Conservation (phyloP, 1,140 invertebrate genomes). For the Drosophila ercepeae region DNA sequence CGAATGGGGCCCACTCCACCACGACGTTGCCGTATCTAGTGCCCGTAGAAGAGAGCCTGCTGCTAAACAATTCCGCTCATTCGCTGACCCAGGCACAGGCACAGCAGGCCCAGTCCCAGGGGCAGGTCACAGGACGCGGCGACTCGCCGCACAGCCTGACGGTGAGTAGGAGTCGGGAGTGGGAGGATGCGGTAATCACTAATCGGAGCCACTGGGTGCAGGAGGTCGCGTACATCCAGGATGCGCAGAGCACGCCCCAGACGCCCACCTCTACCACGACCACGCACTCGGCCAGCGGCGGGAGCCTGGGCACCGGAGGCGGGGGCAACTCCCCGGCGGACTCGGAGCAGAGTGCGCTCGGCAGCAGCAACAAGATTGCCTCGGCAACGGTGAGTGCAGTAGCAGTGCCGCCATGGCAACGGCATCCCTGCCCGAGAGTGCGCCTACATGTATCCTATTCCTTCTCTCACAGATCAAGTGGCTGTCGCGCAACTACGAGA, state of each 20-base stretch:
- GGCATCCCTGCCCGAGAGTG: constrained; percentile 24
- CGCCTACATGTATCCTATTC: constrained; percentile 18
- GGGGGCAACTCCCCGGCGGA: constrained; percentile 84
- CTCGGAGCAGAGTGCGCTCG: constrained; percentile 86
- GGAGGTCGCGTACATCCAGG: constrained; percentile 84
- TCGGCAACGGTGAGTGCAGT: constrained; percentile 92
- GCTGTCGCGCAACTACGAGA: constrained; percentile 99
- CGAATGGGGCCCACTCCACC: constrained; percentile 86
- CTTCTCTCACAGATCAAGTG: constrained; percentile 92
- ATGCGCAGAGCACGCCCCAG: constrained; percentile 87
- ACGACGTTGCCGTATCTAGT: constrained; percentile 87
- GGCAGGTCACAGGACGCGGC: constrained; percentile 87
- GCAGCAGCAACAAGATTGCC: constrained; percentile 93
- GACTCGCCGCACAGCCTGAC: constrained; percentile 89
- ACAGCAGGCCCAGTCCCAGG: constrained; percentile 85
- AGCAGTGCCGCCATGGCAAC: constrained; percentile 58
- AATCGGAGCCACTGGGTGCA: constrained; percentile 60
- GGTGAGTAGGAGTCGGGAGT: constrained; percentile 75
- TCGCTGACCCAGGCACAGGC: constrained; percentile 52
- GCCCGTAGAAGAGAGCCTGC: constrained; percentile 86
- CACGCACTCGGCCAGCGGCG: constrained; percentile 77
- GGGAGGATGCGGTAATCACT: constrained; percentile 47
- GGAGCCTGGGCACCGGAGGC: constrained; percentile 84
- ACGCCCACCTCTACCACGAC: constrained; percentile 87
- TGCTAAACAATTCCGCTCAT: constrained; percentile 84